A percentile compares a stretch with the other conserved stretches of the same genome.
Conservation (phyloP, 2,113 vertebrate species). For the Halcyon senegalensis region DNA sequence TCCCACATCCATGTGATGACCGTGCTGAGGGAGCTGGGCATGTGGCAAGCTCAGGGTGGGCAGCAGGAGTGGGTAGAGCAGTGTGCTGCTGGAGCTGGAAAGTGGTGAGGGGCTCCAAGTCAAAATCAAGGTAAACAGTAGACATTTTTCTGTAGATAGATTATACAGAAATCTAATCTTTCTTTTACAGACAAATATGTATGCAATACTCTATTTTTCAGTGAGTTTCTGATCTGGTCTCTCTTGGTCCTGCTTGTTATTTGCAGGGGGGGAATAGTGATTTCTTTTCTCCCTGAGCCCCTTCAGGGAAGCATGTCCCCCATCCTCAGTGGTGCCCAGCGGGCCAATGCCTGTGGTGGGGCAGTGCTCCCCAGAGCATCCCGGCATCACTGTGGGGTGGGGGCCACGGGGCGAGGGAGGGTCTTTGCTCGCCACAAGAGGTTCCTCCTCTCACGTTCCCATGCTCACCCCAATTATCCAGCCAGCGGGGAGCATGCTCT, state of each 20-base stretch:
- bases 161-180: not conserved
- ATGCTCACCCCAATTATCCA: not conserved
- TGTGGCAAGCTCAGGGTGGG: accelerated
- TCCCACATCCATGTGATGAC: not conserved
- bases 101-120: not conserved
- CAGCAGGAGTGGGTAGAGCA: not conserved
- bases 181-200: not conserved
- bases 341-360: not conserved
- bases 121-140: not conserved
- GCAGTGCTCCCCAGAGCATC: not conserved
- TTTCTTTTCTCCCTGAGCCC: not conserved
- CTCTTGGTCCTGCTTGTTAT: not conserved
- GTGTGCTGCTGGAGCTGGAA: not conserved
- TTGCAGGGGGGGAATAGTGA: not conserved
- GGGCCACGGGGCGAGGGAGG: not conserved
- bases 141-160: not conserved
- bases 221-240: not conserved
- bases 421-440: not conserved
- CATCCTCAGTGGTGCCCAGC: not conserved
- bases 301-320: not conserved
- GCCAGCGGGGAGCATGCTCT: accelerated
- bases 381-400: accelerated
- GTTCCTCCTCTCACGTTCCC: accelerated
- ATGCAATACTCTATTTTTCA: not conserved
- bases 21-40: not conserved